These are phyloP conservation scores for Meloidogyne hapla DNA, from an alignment of 1,140 invertebrate genomes.

Conservation along the genomic window DNA sequence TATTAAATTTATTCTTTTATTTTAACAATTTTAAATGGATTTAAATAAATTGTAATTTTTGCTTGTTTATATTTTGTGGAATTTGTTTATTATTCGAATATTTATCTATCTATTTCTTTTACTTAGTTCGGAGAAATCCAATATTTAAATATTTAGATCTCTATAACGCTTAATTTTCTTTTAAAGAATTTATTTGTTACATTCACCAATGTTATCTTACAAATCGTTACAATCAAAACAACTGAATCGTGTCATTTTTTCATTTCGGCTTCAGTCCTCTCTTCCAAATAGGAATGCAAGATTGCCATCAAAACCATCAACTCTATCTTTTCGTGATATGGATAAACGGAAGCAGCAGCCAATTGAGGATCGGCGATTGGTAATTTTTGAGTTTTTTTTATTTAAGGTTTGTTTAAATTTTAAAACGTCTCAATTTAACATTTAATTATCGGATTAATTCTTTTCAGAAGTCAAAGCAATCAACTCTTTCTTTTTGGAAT, in stretches of 20 bases:
- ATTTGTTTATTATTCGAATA: no score
- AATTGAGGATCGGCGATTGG: not conserved
- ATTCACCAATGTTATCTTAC: not conserved
- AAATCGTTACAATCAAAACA: not conserved
- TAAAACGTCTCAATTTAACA: no score
- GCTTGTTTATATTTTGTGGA: no score
- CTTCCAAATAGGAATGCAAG: not conserved
- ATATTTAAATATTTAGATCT: no score
- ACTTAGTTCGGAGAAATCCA: no score
- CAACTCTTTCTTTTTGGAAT: no score
- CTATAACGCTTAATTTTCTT: conserved; percentile 27
- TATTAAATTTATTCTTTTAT: not conserved
- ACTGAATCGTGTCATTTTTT: not conserved
- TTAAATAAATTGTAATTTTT: not conserved
- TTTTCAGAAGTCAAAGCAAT: no score
- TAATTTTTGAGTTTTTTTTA: no score
- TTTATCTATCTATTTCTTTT: no score
- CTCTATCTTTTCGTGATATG: not conserved
- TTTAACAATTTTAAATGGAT: not conserved
- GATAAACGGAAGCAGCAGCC: not conserved
- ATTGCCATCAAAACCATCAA: not conserved
- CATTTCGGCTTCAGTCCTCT: not conserved
- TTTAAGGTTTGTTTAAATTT: no score
- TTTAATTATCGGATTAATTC: no score
- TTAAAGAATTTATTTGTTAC: not conserved